A percentile compares a stretch with the other conserved stretches of the same genome.
These are phyloP conservation scores for Caranx ignobilis DNA, from an alignment of 2,113 vertebrate species.

Conservation along the genomic window DNA sequence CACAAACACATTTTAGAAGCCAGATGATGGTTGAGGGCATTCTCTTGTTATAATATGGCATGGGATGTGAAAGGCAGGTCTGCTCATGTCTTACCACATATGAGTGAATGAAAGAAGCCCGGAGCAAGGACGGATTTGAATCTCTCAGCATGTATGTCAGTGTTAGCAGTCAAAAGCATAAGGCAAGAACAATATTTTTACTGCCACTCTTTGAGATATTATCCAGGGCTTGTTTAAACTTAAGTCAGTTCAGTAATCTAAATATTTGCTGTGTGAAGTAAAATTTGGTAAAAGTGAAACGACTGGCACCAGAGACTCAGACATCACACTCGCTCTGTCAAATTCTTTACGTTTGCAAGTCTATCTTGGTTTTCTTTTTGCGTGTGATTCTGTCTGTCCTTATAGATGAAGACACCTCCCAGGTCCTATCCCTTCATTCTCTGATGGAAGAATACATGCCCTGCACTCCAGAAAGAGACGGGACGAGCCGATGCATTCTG, in stretches of 20 bases:
- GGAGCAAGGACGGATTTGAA: constrained; percentile 48
- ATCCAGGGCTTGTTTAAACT: constrained; percentile 18
- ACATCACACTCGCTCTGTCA: constrained; percentile 57
- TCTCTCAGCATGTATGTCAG: constrained; percentile 47
- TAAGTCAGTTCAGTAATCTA: not conserved
- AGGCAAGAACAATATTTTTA: not conserved
- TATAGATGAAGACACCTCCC: constrained; percentile 65
- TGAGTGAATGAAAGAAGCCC: constrained; percentile 59
- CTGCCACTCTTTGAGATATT: constrained; percentile 10
- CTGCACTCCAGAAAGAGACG: constrained; percentile 27
- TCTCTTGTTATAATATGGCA: constrained; percentile 39
- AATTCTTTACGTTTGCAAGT: constrained; percentile 66
- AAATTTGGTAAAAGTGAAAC: constrained; percentile 4
- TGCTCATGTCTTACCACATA: constrained; percentile 66
- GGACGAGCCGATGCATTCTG: constrained; percentile 76
- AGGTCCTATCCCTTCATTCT: constrained; percentile 49
- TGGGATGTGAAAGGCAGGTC: constrained; percentile 73
- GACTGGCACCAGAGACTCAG: constrained; percentile 45
- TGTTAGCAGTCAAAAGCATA: constrained; percentile 32
- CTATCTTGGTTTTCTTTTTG: constrained; percentile 42
- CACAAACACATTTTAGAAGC: constrained; percentile 25
- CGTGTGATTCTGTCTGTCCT: constrained; percentile 51
- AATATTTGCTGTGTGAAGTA: constrained; percentile 8
- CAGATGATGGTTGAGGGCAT: constrained; percentile 56
- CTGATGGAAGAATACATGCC: constrained; percentile 64